Evolutionary conservation across 2,888 invertebrate genomes (phyloP).

Genomic region (Stenodera caucasica): DNA sequence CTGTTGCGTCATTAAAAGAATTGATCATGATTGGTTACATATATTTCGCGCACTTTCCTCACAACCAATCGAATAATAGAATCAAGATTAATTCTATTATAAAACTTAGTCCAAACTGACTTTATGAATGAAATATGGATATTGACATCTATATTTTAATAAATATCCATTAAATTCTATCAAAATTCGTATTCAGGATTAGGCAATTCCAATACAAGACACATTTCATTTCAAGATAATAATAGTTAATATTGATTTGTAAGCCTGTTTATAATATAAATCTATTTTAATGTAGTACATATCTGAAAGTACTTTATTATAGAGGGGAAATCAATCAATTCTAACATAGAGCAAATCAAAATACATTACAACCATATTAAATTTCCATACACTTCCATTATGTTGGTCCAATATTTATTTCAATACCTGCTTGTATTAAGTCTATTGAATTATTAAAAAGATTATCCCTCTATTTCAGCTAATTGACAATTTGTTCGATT

Average conservation of each 20-base stretch:
- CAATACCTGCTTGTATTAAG: background rate
- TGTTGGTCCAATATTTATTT: background rate
- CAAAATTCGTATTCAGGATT: background rate
- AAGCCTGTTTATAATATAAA: constrained; percentile 27
- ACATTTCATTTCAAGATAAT: constrained; percentile 26
- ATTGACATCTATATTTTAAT: constrained; percentile 22
- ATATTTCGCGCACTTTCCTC: too few species aligned
- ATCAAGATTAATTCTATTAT: too few species aligned
- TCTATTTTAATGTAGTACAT: constrained; percentile 25
- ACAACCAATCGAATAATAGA: too few species aligned
- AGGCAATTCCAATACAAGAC: constrained; percentile 23
- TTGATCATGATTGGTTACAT: too few species aligned
- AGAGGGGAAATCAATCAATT: constrained; percentile 28
- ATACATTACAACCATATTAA: constrained; percentile 30
- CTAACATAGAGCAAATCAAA: constrained; percentile 22
- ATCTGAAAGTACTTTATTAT: constrained; percentile 28
- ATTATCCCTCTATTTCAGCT: too few species aligned
- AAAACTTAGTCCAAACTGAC: too few species aligned
- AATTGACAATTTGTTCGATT: too few species aligned
- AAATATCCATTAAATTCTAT: constrained; percentile 3
- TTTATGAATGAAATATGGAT: too few species aligned
- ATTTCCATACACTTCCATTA: constrained; percentile 22
- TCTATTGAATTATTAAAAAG: background rate
- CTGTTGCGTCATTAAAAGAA: too few species aligned
- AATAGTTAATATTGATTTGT: constrained; percentile 31